Conservation (phyloP, 2,888 invertebrate species). For the Germaria angustata region DNA sequence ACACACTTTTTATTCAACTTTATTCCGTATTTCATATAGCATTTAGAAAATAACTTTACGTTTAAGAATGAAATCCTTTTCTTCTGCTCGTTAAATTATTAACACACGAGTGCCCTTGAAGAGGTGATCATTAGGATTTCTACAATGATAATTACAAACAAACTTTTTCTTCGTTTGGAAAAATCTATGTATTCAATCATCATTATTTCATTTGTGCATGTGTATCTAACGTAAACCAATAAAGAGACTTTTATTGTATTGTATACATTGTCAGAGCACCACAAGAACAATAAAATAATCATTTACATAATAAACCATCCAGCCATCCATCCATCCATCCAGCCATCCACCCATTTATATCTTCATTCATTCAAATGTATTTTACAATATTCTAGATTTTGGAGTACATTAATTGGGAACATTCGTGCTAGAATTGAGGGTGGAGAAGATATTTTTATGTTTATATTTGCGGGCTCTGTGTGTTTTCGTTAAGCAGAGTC, state of each 20-base stretch:
- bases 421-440: conserved; percentile 28
- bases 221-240: conserved; percentile 21
- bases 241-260: conserved; percentile 38
- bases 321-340: conserved; percentile 14
- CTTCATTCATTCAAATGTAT: conserved; percentile 21
- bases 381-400: conserved; percentile 5
- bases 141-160: conserved; percentile 46
- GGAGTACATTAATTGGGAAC: background rate
- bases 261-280: conserved; percentile 57
- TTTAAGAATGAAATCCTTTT: conserved; percentile 19
- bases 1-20: conserved; percentile 4
- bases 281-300: conserved; percentile 61
- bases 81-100: conserved; percentile 68
- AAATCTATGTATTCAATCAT: background rate
- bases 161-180: conserved; percentile 12
- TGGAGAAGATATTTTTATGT: conserved; percentile 27
- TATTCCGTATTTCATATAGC: background rate
- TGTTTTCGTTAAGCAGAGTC: background rate
- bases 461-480: conserved; percentile 36
- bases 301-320: conserved; percentile 60
- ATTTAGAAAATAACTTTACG: background rate
- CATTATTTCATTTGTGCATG: background rate
- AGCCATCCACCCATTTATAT: conserved; percentile 1
- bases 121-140: conserved; percentile 76
- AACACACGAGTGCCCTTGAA: conserved; percentile 76